Base-by-base conservation (phyloP, 2,113 vertebrate species). In the Chionomys nivalis region DNA sequence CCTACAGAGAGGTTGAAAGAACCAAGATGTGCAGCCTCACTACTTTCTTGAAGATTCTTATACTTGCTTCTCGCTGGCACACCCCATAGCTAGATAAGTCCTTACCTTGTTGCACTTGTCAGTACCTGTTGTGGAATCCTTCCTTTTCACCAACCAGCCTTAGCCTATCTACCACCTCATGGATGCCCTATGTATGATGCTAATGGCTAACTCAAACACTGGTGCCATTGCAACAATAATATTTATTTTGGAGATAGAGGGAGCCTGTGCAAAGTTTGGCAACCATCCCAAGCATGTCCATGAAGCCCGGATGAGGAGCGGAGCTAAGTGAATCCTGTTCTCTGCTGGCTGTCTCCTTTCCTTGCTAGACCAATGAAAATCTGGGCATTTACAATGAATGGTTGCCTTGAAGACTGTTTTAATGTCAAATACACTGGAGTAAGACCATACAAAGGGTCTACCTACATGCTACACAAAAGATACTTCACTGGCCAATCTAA, bases 331-430 rank as follows among this genome's bases (percentile, higher is more conserved):
- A 55, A 65, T 31, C 79, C 23, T 7, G 28, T 3, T 3, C 52
- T 24, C 39, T 78, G 76, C 66, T 87, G 33, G 66, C 52, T 79
- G 33, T 23, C 39, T 81, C n/a, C 58, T 26, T n/a, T 66, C 72
- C 52, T 65, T 36, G 47, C 6, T 70, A 66, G n/a, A 90, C 86
- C 95, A 89, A 76, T n/a, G 28, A 16, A 83, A 96, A 73, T 6
- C 31, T 55, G 12, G 83, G 68, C 13, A 2, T 77, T 77, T 79
- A 70, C 82, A 73, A 77, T 72, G 70, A 72, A 26, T 91, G 66
- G 82, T 81, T 96, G 94, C 49, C 61, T 77, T 91, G 75, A 91
- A 24, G 31, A 63, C 36, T 49, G 73, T 72, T 90, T 87, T 90
- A 91, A 92, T 65, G 65, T 95, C 36, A 88, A 95, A 42, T 76